phyloP scores from a whole-genome alignment of 1,140 invertebrate genomes.

The Zaprionus camerounensis region DNA sequence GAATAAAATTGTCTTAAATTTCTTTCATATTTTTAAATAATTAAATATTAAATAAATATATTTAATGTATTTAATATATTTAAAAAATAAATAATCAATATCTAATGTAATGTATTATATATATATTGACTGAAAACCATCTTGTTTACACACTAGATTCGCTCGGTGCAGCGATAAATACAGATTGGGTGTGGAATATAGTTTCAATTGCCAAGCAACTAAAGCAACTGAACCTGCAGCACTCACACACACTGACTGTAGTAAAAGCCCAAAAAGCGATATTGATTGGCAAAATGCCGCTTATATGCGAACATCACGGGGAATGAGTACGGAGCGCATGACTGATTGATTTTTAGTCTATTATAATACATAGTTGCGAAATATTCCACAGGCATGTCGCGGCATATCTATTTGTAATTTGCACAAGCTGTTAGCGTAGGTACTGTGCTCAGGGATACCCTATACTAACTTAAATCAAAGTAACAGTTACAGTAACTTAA shows the following conservation, averaged over 20 bases:
- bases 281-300: constrained; percentile 29
- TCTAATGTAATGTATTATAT: no score
- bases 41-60: no score
- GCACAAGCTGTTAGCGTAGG: not conserved
- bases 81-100: no score
- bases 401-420: constrained; percentile 31
- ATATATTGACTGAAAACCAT: no score
- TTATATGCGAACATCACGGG: constrained; percentile 35
- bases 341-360: constrained; percentile 35
- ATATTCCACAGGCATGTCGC: constrained; percentile 28
- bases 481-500: not conserved
- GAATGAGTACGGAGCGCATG: not conserved
- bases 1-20: no score
- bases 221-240: constrained; percentile 7
- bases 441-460: not conserved
- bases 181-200: not conserved
- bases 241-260: constrained; percentile 1
- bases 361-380: constrained; percentile 11
- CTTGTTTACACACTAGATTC: no score
- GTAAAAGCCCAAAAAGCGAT: constrained; percentile 4
- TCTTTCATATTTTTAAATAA: no score
- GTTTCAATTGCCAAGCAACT: constrained; percentile 48
- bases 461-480: not conserved
- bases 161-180: no score
- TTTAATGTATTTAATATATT: no score